These are phyloP conservation scores for Megalonaias nervosa DNA, from an alignment of 1,140 invertebrate species.

Conservation along the genomic window DNA sequence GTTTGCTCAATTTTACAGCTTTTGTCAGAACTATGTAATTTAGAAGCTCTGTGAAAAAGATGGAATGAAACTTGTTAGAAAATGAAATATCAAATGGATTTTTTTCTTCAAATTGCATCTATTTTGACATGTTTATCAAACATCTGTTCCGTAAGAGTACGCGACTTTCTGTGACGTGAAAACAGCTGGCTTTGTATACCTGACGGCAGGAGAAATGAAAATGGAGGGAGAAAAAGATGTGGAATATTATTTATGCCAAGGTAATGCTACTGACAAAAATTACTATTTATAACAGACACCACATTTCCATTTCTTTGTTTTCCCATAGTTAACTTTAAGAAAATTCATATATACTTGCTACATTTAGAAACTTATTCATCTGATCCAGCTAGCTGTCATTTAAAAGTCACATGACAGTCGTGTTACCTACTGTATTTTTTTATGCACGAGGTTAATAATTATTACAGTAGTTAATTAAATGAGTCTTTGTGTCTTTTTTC, in stretches of 20 bases:
- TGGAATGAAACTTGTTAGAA: too few species aligned
- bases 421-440: conserved; percentile 5
- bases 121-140: too few species aligned
- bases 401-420: conserved; percentile 11
- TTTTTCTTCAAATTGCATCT: too few species aligned
- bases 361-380: background rate
- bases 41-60: too few species aligned
- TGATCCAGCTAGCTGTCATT: too few species aligned
- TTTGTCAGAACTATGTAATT: too few species aligned
- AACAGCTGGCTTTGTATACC: too few species aligned
- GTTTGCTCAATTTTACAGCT: too few species aligned
- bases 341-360: background rate
- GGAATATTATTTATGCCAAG: conserved; percentile 13
- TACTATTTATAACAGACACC: background rate
- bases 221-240: conserved; percentile 1
- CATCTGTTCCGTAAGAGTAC: too few species aligned
- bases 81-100: too few species aligned
- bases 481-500: background rate
- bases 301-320: background rate
- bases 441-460: background rate
- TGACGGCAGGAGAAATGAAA: too few species aligned
- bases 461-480: background rate
- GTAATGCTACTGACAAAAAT: conserved; percentile 7
- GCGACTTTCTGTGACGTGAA: too few species aligned
- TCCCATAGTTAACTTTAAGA: background rate